Conservation (phyloP, 1,140 invertebrate genomes). For the Heliconius congener region DNA sequence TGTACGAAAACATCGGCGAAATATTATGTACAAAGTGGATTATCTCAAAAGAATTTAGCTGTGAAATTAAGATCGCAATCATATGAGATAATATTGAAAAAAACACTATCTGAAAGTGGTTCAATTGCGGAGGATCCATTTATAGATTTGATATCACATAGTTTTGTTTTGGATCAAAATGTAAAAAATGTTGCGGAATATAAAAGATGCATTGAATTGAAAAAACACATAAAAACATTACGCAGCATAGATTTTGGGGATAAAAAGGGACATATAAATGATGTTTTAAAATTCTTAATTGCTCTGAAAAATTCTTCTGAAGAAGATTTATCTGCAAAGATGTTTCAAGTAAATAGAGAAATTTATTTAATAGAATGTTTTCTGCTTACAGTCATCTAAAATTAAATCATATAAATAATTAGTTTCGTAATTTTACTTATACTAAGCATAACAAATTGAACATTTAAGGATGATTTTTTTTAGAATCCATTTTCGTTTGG, state of each 20-base stretch:
- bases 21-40: conserved; percentile 52
- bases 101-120: conserved; percentile 46
- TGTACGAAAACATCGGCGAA: conserved; percentile 62
- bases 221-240: conserved; percentile 54
- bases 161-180: conserved; percentile 57
- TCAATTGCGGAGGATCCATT: conserved; percentile 50
- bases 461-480: conserved; percentile 35
- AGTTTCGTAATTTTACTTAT: no score
- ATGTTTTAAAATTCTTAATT: conserved; percentile 55
- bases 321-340: conserved; percentile 54
- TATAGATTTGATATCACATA: conserved; percentile 62
- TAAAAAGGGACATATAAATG: conserved; percentile 52
- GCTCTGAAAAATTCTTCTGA: conserved; percentile 52
- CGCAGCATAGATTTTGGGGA: conserved; percentile 52
- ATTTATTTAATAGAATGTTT: background rate
- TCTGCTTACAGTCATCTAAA: no score
- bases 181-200: conserved; percentile 65
- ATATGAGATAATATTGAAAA: conserved; percentile 71
- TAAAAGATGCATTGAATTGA: conserved; percentile 59
- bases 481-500: conserved; percentile 78
- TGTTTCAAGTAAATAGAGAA: conserved; percentile 58
- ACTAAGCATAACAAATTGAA: no score
- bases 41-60: conserved; percentile 55
- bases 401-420: no score
- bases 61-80: conserved; percentile 65